Evolutionary conservation across 1,140 invertebrate species (phyloP), one percentile per base, ranked within the genome.

Genomic region (Drosophila asahinai): DNA sequence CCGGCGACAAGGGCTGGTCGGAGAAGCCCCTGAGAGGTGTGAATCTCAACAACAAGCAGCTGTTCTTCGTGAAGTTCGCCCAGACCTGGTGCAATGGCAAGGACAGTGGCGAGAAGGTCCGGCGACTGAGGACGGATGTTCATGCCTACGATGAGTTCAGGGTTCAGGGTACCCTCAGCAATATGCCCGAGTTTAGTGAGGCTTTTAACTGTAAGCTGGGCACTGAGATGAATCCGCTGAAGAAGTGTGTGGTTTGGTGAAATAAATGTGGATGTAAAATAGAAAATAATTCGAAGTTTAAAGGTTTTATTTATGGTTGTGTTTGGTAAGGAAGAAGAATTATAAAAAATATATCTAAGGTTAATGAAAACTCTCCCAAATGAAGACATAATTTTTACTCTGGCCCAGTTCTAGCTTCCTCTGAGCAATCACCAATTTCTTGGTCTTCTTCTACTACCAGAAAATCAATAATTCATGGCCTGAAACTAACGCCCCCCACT

Each of bases 161-260:
- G 60, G 95, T 96, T 0, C 94, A 95, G 58, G 96, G 96, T 11
- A 95, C 96, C 0, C 91, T 96, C 17, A 95, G 95, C 3, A 96
- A 96, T 80, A 94, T 95, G 77, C 83, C 93, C 14, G 95, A 96
- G 63, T 96, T 97, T 90, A 93, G 95, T 9, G 84, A 94, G 76
- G 95, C 95, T 58, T 96, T 95, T 87, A 94, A 94, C 3, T 96
- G 96, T 81, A 93, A 94, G 5, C 66, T 87, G 30, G 94, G 94
- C n/a, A 93, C 94, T 1, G 92, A 92, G n/a, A 95, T 96, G 95
- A 96, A 97, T 93, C 96, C 96, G 2, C 66, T 86, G 0, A 93
- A 96, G n/a, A 96, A 96, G 87, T 96, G 96, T 73, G 82, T 86
- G 2, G 82, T 93, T 0, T 93, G 92, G 92, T 93, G 72, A 78